These are phyloP conservation scores for Onychomys arenicola DNA, from an alignment of 2,797 vertebrate genomes.

Conservation along the genomic window DNA sequence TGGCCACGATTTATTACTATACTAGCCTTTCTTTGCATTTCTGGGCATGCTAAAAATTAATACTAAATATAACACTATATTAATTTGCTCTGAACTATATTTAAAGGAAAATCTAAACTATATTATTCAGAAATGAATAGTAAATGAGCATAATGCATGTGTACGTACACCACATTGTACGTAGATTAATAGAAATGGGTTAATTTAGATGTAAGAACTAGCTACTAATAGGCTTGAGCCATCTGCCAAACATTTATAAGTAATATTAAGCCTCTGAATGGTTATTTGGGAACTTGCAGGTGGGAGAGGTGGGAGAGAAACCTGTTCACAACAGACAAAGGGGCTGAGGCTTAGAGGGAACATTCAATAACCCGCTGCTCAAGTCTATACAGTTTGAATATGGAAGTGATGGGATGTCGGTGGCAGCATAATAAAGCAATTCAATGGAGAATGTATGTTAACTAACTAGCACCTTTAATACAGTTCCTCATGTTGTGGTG, in stretches of 20 bases:
- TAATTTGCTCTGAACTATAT: constrained; percentile 42
- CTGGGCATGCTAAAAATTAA: constrained; percentile 36
- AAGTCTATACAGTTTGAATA: constrained; percentile 29
- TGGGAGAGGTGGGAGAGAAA: no score
- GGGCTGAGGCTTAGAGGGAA: constrained; percentile 43
- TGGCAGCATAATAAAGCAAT: constrained; percentile 38
- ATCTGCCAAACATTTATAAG: no score
- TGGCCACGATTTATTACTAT: not conserved
- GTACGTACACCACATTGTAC: not conserved
- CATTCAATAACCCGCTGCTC: not conserved
- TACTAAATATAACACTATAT: constrained; percentile 41
- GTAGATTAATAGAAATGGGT: no score
- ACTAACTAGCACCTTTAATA: not conserved
- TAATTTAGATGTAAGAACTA: no score
- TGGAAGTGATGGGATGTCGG: not conserved
- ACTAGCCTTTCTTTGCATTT: constrained; percentile 21
- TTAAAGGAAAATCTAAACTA: constrained; percentile 56
- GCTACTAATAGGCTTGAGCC: no score
- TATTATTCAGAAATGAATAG: constrained; percentile 5
- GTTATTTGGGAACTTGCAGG: no score
- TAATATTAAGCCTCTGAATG: no score
- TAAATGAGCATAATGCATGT: not conserved
- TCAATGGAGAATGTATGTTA: not conserved
- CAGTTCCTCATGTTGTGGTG: not conserved
- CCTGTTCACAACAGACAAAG: constrained; percentile 18